phyloP scores from a whole-genome alignment of 2,888 invertebrate species.

The Ichneumon xanthorius region DNA sequence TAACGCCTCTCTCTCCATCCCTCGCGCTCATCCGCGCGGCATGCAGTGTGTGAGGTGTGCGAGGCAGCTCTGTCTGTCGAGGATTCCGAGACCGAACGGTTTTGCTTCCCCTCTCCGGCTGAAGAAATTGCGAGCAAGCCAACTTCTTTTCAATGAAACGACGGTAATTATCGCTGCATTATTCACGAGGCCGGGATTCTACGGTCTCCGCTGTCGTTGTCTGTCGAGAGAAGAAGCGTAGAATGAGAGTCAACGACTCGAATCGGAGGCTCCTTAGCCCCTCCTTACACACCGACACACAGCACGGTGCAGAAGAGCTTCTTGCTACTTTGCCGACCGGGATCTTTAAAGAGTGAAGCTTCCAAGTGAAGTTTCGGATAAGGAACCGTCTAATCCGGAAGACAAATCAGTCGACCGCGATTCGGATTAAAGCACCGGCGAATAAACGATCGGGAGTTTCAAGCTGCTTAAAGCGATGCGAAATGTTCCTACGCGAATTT shows the following conservation, averaged over 20 bases:
- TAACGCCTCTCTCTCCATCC: not conserved
- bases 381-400: constrained; percentile 37
- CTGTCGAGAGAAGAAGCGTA: constrained; percentile 42
- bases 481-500: not conserved
- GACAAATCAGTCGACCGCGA: constrained; percentile 38
- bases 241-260: constrained; percentile 63
- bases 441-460: constrained; percentile 4
- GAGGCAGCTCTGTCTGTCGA: not conserved
- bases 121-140: constrained; percentile 77
- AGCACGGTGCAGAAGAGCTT: constrained; percentile 10
- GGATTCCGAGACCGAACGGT: constrained; percentile 6
- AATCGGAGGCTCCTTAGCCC: constrained; percentile 36
- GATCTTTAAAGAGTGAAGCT: constrained; percentile 38
- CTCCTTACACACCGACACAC: not conserved
- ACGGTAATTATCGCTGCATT: constrained; percentile 78
- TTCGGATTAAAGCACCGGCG: constrained; percentile 15
- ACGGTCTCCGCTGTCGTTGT: constrained; percentile 49
- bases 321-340: constrained; percentile 15
- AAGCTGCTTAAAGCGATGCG: not conserved
- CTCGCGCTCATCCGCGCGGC: not conserved
- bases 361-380: constrained; percentile 29
- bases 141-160: constrained; percentile 77
- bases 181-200: constrained; percentile 70
- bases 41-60: not conserved
- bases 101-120: constrained; percentile 59